Conservation (phyloP, 2,797 vertebrate genomes). For the Galago senegalensis region DNA sequence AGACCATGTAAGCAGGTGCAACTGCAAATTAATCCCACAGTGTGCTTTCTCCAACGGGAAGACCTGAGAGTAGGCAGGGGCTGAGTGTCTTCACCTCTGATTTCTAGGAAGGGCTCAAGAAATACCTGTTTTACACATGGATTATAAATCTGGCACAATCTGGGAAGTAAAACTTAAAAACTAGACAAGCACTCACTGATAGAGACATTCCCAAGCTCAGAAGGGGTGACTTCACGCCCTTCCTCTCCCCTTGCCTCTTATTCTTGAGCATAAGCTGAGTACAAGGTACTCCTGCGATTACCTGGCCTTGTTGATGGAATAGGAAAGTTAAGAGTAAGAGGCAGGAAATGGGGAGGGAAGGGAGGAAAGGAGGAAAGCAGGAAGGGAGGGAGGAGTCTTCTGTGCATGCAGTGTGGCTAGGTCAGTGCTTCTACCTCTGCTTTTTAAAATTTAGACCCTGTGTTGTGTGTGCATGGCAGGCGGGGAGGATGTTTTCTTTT, state of each 20-base stretch:
- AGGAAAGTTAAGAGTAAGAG: background rate
- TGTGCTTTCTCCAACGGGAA: background rate
- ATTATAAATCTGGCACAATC: background rate
- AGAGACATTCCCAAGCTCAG: background rate
- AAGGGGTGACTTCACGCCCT: background rate
- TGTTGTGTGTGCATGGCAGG: background rate
- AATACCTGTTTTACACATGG: background rate
- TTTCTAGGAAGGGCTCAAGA: conserved; percentile 1
- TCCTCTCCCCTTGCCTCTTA: background rate
- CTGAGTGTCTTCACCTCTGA: background rate
- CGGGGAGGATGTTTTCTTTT: background rate
- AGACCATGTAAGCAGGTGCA: fast-evolving
- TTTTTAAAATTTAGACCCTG: background rate
- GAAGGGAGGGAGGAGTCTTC: background rate
- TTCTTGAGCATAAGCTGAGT: background rate
- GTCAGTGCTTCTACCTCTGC: background rate
- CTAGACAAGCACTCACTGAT: background rate
- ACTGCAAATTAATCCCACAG: background rate
- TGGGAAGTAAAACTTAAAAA: conserved; percentile 7
- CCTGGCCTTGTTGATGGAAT: background rate
- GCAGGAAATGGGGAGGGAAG: fast-evolving
- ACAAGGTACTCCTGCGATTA: background rate
- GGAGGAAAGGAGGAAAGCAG: no score
- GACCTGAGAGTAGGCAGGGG: background rate
- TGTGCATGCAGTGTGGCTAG: background rate